Evolutionary conservation across 1,140 invertebrate species (phyloP).

Genomic region (Andricus grossulariae): DNA sequence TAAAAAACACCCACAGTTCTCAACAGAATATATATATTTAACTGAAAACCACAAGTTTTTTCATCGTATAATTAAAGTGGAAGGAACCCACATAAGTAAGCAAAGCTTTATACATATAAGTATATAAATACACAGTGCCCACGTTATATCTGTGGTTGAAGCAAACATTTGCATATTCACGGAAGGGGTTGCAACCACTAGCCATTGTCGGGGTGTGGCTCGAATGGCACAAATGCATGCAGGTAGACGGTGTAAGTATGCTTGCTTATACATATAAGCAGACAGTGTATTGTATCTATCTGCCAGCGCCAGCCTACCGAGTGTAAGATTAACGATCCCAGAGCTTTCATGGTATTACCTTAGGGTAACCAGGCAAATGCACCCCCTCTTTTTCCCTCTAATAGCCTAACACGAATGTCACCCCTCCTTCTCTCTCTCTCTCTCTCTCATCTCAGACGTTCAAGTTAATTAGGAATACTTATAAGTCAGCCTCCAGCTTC

Average conservation of each 20-base stretch:
- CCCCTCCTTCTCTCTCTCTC: background rate
- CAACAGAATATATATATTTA: too few species aligned
- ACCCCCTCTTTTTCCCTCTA: background rate
- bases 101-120: background rate
- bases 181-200: conserved; percentile 27
- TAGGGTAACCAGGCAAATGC: conserved; percentile 20
- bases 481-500: too few species aligned
- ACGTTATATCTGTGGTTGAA: background rate
- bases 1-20: too few species aligned
- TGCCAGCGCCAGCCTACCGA: conserved; percentile 4
- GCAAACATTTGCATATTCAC: conserved; percentile 29
- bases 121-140: background rate
- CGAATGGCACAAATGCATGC: conserved; percentile 5
- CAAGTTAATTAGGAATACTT: too few species aligned
- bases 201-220: conserved; percentile 14
- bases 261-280: background rate
- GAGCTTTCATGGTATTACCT: conserved; percentile 37
- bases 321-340: conserved; percentile 13
- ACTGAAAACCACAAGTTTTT: too few species aligned
- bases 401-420: background rate
- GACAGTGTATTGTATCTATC: background rate
- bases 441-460: too few species aligned
- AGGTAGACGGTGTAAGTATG: background rate
- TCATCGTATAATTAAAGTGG: background rate
- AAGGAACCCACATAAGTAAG: background rate